Percentiles rank a stretch among this genome's conserved stretches.
phyloP scores from a whole-genome alignment of 30 jellyfish, hydroid and myxozoan species.

The Cassiopea xamachana region DNA sequence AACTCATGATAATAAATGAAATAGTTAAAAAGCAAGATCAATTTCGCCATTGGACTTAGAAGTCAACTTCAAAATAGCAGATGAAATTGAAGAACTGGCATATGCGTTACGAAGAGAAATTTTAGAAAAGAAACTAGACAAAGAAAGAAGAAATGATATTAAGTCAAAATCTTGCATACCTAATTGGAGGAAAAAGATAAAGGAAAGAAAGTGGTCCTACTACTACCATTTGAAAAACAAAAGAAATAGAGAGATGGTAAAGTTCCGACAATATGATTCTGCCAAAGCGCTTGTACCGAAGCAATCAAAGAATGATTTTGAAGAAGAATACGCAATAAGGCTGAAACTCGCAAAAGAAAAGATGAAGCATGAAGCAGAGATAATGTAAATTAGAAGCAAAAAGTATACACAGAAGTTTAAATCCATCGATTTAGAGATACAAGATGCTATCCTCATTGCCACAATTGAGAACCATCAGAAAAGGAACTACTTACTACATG shows the following conservation, averaged over 20 bases:
- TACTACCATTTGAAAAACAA: not conserved
- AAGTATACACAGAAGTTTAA: not conserved
- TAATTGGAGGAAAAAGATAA: slow-evolving; percentile 18
- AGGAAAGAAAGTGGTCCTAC: slow-evolving; percentile 8
- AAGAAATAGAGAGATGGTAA: not conserved
- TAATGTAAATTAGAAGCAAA: not conserved
- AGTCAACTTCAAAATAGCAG: not conserved
- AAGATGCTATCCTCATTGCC: not conserved
- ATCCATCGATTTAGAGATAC: not conserved
- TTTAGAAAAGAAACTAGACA: not conserved
- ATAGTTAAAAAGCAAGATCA: slow-evolving; percentile 1
- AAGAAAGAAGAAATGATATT: slow-evolving; percentile 9
- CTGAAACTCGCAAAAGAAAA: not conserved
- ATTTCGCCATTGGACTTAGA: not conserved
- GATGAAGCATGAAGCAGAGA: not conserved
- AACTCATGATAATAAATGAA: slow-evolving; percentile 1
- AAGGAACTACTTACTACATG: not conserved
- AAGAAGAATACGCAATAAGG: not conserved
- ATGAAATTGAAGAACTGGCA: slow-evolving; percentile 1
- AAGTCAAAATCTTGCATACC: not conserved
- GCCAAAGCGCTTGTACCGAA: slow-evolving; percentile 11
- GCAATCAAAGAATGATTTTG: slow-evolving; percentile 8
- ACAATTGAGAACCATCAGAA: slow-evolving; percentile 3
- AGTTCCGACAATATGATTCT: not conserved
- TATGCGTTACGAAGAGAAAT: not conserved